A percentile compares a stretch with the other conserved stretches of the same genome.
These are phyloP conservation scores for Thelaira solivaga DNA, from an alignment of 2,888 invertebrate genomes.

Conservation along the genomic window DNA sequence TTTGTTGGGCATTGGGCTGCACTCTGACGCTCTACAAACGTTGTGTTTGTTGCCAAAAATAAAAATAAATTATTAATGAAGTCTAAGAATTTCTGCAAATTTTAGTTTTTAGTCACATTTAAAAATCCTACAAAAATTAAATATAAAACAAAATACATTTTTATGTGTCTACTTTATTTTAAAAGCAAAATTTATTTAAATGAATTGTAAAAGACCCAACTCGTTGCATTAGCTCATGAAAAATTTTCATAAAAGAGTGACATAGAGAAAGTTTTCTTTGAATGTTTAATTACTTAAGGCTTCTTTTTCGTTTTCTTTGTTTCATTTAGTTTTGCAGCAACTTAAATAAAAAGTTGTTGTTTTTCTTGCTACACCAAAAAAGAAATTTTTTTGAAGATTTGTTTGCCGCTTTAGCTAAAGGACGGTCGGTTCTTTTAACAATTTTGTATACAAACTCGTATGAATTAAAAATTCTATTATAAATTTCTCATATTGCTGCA, in stretches of 20 bases:
- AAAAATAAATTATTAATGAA: too few species aligned
- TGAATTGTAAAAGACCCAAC: neutral
- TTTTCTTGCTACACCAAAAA: too few species aligned
- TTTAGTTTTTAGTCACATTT: too few species aligned
- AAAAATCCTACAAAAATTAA: too few species aligned
- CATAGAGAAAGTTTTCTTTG: neutral
- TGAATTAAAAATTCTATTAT: conserved; percentile 38
- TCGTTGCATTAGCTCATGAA: neutral
- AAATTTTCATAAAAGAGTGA: neutral
- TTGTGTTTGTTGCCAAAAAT: too few species aligned
- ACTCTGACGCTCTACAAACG: too few species aligned
- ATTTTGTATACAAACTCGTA: too few species aligned
- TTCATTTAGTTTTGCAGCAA: neutral
- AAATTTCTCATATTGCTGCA: conserved; percentile 11
- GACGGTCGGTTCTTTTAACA: too few species aligned
- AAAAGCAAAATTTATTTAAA: neutral
- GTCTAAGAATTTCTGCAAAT: too few species aligned
- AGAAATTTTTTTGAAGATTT: neutral
- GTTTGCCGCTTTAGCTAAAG: neutral
- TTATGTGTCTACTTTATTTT: neutral
- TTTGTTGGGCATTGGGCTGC: too few species aligned
- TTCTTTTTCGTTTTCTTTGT: neutral
- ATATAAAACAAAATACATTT: too few species aligned
- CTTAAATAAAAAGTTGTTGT: conserved; percentile 7
- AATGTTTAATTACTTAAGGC: conserved; percentile 9